Evolutionary conservation across 2,113 vertebrate genomes (phyloP), one percentile per base, ranked within the genome.

Genomic region (Lathamus discolor): DNA sequence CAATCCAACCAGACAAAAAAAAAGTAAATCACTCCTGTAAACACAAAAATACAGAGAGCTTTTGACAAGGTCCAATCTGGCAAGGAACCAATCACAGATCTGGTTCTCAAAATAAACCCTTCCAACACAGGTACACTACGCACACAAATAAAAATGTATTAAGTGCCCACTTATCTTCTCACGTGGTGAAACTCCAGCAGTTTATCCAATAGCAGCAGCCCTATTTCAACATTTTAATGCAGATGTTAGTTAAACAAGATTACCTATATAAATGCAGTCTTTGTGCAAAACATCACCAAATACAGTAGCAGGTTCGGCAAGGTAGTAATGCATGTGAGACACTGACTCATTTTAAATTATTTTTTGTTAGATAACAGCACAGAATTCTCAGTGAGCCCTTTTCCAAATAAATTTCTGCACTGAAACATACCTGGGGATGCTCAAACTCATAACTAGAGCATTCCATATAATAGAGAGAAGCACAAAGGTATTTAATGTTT

Each of bases 231-330:
- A 39, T 28, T 94, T 90, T 72, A 75, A 67, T 75, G 35, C 33
- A 83, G 29, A 27, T 68, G 29, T 63, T 86, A 93, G 80, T 63
- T 86, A 93, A 80, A 69, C 28, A 85, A 51, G 29, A 81, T 78
- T 51, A 55, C 27, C 25, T 70, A 1, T 3, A 39, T 54, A 72
- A 61, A 74, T 15, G 33, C 35, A 78, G 31, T 19, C 61, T 90
- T 90, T 83, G 72, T 51, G 90, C 76, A 83, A 92, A 92, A 73
- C 28, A 78, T 90, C 78, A 85, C 49, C 75, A 88, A 86, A 79
- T 28, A 33, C 35, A 87, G 83, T 9, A 91, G 52, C 61, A 75
- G 61, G 62, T 91, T 68, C 84, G 82, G 70, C 73, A 88, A 86
- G 46, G 61, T 68, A 69, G 28, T 7, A 67, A 85, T 17, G 37